These are phyloP conservation scores for Spheniscus humboldti DNA, from an alignment of 2,797 vertebrate species.

Conservation along the genomic window DNA sequence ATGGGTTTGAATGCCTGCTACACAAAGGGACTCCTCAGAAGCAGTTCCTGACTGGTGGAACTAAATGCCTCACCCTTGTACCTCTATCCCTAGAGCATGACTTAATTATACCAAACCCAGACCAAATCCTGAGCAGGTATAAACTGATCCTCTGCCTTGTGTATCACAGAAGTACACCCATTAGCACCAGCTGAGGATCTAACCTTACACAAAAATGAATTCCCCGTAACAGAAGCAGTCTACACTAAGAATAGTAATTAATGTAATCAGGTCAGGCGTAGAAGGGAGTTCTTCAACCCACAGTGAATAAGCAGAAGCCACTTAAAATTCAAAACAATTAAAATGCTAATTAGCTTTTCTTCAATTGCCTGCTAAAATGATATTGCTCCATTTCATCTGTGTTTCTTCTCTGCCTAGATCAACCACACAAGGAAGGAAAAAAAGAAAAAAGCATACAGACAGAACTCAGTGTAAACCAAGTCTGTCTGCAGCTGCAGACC, in stretches of 20 bases:
- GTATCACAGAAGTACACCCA: not conserved
- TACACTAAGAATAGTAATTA: not conserved
- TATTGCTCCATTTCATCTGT: not conserved
- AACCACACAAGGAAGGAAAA: not conserved
- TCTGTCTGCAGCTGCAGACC: not conserved
- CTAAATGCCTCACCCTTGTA: not conserved
- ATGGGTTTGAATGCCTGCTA: not conserved
- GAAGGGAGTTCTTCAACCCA: not conserved
- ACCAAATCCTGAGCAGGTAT: not conserved
- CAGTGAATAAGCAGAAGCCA: not conserved
- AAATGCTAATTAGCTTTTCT: not conserved
- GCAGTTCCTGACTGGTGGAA: not conserved
- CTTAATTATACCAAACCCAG: not conserved
- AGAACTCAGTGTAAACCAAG: not conserved
- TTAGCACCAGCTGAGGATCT: not conserved
- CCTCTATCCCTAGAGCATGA: not conserved
- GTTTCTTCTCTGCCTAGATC: not conserved
- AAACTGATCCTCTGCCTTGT: not conserved
- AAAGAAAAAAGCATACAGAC: not conserved
- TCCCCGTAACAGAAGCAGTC: not conserved
- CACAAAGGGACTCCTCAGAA: accelerated
- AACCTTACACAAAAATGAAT: not conserved
- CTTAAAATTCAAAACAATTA: not conserved
- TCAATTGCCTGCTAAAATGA: not conserved
- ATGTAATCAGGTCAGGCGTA: not conserved